Percentiles rank a stretch among this genome's conserved stretches.
phyloP scores from a whole-genome alignment of 2,888 invertebrate species.

The Myathropa florea region DNA sequence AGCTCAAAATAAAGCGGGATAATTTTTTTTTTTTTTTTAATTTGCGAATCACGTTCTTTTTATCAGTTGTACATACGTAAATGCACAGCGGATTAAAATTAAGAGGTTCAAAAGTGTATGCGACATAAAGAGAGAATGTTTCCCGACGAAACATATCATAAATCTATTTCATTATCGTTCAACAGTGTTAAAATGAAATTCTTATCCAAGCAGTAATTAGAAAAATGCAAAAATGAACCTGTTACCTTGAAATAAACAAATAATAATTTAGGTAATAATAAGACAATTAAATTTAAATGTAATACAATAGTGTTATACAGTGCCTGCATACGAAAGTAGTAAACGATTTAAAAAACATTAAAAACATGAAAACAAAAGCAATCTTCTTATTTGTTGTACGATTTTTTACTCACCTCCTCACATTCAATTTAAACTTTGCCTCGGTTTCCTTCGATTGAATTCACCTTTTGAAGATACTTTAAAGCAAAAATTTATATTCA shows the following conservation, averaged over 20 bases:
- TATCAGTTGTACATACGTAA: background rate
- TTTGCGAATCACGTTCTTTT: background rate
- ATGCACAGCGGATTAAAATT: background rate
- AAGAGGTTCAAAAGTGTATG: background rate
- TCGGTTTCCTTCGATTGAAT: background rate
- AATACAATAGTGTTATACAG: constrained; percentile 61
- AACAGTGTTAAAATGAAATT: background rate
- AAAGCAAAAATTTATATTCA: background rate
- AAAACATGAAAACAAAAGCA: background rate
- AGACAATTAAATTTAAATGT: constrained; percentile 33
- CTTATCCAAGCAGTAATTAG: constrained; percentile 15
- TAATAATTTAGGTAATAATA: constrained; percentile 53
- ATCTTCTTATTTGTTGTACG: constrained; percentile 5
- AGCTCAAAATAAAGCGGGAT: background rate
- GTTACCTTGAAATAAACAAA: constrained; percentile 45
- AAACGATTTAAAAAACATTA: constrained; percentile 25
- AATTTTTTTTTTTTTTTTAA: background rate
- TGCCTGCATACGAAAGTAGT: constrained; percentile 66
- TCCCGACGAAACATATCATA: background rate
- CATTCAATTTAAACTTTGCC: background rate
- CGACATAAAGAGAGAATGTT: background rate
- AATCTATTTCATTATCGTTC: background rate
- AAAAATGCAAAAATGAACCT: constrained; percentile 9
- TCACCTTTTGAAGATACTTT: background rate
- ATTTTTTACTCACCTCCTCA: background rate